A percentile compares a stretch with the other conserved stretches of the same genome.
phyloP scores from a whole-genome alignment of 2,888 invertebrate genomes.

The Lepidonotus clava region DNA sequence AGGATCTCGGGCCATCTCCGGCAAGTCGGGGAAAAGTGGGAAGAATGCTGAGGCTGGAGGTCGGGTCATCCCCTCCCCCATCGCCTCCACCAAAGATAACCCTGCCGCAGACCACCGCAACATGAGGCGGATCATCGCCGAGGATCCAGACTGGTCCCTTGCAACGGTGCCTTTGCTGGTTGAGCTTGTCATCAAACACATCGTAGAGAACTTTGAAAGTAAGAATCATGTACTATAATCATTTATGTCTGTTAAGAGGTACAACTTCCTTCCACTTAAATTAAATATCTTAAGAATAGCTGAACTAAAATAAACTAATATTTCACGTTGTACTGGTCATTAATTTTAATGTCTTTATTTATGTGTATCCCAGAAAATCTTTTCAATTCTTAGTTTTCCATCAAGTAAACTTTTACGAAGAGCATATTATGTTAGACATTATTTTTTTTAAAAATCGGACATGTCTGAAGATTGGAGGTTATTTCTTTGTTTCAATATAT shows the following conservation, averaged over 20 bases:
- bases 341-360: no score
- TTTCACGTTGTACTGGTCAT: no score
- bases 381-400: no score
- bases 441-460: no score
- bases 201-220: slow-evolving; percentile 79
- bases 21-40: slow-evolving; percentile 36
- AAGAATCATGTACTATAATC: slow-evolving; percentile 60
- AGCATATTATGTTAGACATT: no score
- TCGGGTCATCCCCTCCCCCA: not conserved
- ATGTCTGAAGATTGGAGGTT: no score
- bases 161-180: slow-evolving; percentile 79
- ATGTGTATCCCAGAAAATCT: no score
- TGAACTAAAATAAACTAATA: not conserved
- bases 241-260: not conserved
- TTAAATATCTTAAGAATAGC: no score
- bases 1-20: slow-evolving; percentile 31
- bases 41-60: not conserved
- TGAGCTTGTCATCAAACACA: slow-evolving; percentile 77
- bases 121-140: slow-evolving; percentile 79
- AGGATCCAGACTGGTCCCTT: slow-evolving; percentile 80
- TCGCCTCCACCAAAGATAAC: slow-evolving; percentile 56
- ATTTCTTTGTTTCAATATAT: no score
- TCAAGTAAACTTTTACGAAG: no score
- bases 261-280: no score
- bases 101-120: slow-evolving; percentile 65